Evolutionary conservation across 1,140 invertebrate genomes (phyloP).

Genomic region (Gonatopus flavifemur): DNA sequence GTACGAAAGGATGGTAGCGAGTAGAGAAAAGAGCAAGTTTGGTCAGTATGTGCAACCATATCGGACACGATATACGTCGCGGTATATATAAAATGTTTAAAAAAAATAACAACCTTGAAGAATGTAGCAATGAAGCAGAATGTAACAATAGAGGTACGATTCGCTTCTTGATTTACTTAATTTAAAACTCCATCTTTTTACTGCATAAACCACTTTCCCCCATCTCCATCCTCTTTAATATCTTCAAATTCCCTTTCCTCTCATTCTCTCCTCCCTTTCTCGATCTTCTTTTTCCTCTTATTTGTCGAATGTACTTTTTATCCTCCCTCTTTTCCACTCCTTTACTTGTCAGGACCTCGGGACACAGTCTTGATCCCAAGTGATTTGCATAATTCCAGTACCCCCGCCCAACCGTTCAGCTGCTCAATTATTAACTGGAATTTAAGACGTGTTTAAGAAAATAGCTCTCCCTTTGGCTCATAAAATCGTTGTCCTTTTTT

Average conservation of each 20-base stretch:
- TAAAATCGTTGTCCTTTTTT: too few species aligned
- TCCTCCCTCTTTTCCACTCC: slow-evolving; percentile 10
- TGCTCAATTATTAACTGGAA: slow-evolving; percentile 57
- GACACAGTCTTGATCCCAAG: slow-evolving; percentile 53
- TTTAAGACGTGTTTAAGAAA: slow-evolving; percentile 58
- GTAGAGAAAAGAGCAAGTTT: slow-evolving; percentile 27
- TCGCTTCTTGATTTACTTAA: slow-evolving; percentile 11
- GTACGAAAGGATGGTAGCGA: slow-evolving; percentile 24
- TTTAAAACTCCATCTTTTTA: slow-evolving; percentile 3
- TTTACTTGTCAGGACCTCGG: slow-evolving; percentile 46
- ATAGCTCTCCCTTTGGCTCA: too few species aligned
- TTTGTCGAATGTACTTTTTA: slow-evolving; percentile 28
- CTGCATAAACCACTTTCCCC: not conserved
- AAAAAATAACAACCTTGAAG: too few species aligned
- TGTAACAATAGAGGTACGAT: too few species aligned
- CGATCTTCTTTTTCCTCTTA: slow-evolving; percentile 13
- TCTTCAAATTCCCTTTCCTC: slow-evolving; percentile 3
- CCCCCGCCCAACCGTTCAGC: slow-evolving; percentile 51
- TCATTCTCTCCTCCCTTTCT: slow-evolving; percentile 13
- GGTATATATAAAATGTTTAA: too few species aligned
- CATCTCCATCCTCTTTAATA: not conserved
- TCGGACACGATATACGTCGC: too few species aligned
- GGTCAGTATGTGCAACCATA: too few species aligned
- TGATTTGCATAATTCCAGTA: slow-evolving; percentile 57
- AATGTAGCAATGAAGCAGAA: too few species aligned